Base-by-base conservation (phyloP, 2,797 vertebrate species). In the Pipistrellus nathusii region DNA sequence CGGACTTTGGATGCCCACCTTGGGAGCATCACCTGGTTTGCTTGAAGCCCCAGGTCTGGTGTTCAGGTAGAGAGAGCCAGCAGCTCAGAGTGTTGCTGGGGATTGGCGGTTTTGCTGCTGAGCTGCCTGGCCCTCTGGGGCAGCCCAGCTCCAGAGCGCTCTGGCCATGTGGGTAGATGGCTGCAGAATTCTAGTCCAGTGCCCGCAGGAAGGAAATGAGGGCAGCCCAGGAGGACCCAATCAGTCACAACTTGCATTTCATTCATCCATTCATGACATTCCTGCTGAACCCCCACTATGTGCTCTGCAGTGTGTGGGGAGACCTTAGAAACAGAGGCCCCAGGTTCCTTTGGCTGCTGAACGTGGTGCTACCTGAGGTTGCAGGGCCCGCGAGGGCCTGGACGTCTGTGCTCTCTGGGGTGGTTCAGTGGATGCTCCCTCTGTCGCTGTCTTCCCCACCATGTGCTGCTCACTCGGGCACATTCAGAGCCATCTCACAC, bases 291-390 rank as follows among this genome's bases (percentile, higher is more conserved):
- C 41, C 41, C 20, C 15, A 4, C 25, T 23, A 4, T 0, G 0
- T 0, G 4, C 55, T 62, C 6, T 12, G 13, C 8, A 14, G 5
- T 3, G 17, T 18, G 18, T 0, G 13, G n/a, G 72, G 73, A 81
- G n/a, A 46, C 46, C 17, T 32, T 13, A 51, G 30, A 88, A 35
- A 20, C 3, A 5, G 72, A 21, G 20, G 1, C 0, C 5, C 27
- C 11, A 10, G 17, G 8, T 55, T 82, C 77, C 32, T 23, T 10
- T 55, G 66, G 53, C 35, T 0, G 12, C n/a, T 1, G 46, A 68
- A 53, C 21, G 10, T 0, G 7, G 59, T 0, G 7, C 46, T 8
- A 23, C 17, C 20, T 0, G 0, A 7, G 32, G 44, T 8, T 57
- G 25, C 35, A 64, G 64, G 51, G 1, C 25, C 15, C 1, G 7